These are phyloP conservation scores for Stigmatopora argus DNA, from an alignment of 2,113 vertebrate genomes.

Conservation along the genomic window DNA sequence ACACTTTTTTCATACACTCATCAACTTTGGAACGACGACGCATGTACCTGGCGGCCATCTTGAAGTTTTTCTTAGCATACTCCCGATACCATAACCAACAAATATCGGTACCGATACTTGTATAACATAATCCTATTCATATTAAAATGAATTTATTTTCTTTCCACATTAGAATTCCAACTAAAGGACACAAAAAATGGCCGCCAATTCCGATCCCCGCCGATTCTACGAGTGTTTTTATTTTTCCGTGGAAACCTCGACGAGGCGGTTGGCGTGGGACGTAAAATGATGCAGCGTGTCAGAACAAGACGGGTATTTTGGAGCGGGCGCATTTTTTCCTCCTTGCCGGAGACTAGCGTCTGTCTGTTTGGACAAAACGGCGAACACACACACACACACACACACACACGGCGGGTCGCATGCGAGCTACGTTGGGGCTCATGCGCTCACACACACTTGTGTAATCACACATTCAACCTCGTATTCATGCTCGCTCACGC, in stretches of 20 bases:
- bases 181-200: neutral
- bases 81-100: too few species aligned
- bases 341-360: conserved; percentile 40
- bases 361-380: conserved; percentile 51
- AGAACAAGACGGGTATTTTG: conserved; percentile 61
- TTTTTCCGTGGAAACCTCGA: neutral
- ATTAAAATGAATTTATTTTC: too few species aligned
- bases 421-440: conserved; percentile 4
- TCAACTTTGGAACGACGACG: too few species aligned
- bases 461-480: conserved; percentile 24
- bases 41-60: too few species aligned
- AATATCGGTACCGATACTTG: too few species aligned
- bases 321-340: conserved; percentile 52
- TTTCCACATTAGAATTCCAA: neutral
- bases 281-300: conserved; percentile 60
- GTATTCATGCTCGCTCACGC: conserved; percentile 23
- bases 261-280: conserved; percentile 23
- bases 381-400: conserved; percentile 37
- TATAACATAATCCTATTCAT: too few species aligned
- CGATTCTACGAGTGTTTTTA: neutral
- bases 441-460: conserved; percentile 14
- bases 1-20: too few species aligned
- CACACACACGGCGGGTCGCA: conserved; percentile 9
- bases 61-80: too few species aligned
- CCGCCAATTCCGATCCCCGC: neutral